Percentiles rank a stretch among this genome's conserved stretches.
These are phyloP conservation scores for Phyto melanocephala DNA, from an alignment of 2,888 invertebrate species.

Conservation along the genomic window DNA sequence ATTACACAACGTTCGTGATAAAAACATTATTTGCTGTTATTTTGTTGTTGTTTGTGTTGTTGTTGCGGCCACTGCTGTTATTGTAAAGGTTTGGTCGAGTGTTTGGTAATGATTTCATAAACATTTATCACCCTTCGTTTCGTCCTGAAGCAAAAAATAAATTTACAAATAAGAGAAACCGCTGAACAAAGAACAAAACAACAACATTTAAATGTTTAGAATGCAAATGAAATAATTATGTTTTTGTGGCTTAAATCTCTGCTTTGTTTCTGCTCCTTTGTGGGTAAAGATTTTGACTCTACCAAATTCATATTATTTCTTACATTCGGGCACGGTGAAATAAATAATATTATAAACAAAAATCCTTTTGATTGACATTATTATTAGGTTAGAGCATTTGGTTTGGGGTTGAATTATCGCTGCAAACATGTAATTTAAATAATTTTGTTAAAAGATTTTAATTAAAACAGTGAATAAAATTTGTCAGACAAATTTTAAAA, in stretches of 20 bases:
- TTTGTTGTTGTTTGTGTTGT: neutral
- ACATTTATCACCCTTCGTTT: conserved; percentile 20
- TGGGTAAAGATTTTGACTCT: neutral
- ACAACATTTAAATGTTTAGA: conserved; percentile 35
- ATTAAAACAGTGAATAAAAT: neutral
- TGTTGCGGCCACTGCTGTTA: neutral
- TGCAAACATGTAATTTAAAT: neutral
- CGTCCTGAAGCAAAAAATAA: neutral
- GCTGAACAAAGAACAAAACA: neutral
- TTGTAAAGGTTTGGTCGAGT: neutral
- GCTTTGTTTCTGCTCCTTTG: neutral
- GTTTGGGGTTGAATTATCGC: neutral
- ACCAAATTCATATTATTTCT: neutral
- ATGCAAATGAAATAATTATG: conserved; percentile 61
- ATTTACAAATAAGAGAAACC: neutral
- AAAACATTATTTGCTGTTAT: conserved; percentile 6
- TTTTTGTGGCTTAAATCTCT: conserved; percentile 39
- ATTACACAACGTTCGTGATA: conserved; percentile 41
- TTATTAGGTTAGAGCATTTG: conserved; percentile 19
- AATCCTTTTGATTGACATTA: conserved; percentile 29
- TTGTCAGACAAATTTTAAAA: neutral
- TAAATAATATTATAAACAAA: neutral
- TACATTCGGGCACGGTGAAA: neutral
- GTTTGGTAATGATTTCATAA: conserved; percentile 48
- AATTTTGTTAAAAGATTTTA: neutral